Evolutionary conservation across 2,797 vertebrate species (phyloP), one percentile per base, ranked within the genome.

Genomic region (Ctenochaetus hawaiiensis): DNA sequence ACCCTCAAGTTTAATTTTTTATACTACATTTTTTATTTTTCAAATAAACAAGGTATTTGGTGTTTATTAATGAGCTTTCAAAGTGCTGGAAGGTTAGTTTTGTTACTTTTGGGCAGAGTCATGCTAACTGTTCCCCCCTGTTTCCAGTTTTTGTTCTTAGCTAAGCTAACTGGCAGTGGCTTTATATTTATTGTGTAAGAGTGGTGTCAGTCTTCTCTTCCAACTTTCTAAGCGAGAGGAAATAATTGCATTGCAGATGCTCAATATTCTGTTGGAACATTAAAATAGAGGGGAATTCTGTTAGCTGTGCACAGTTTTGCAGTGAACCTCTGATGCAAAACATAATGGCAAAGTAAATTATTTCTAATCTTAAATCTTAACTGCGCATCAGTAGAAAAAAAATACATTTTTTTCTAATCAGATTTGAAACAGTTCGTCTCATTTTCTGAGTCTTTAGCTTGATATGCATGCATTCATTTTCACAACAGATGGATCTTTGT

Each of bases 401-500:
- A 51, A 18, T 0, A 30, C 20, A 66, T n/a, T n/a, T 49, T 49
- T 37, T 41, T 72, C 22, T 69, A 52, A 70, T 56, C 51, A 63
- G 30, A 62, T 82, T 73, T 75, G 6, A 11, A 58, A 54, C 26
- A 83, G 2, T 56, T 4, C 3, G 37, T 12, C 1, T 71, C 8
- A 23, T 47, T 39, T 73, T 71, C 7, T 37, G 30, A 78, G 43
- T 45, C 26, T 13, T 59, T 12, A 49, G 7, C 18, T 30, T 39
- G 39, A 51, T 23, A 30, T 69, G 52, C 7, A 23, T 45, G 18
- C 30, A 14, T 57, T 34, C 69, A 23, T 62, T 80, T 61, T 66
- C 11, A 23, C 59, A 72, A 81, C 92, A 93, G 91, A 91, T 89
- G 90, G 84, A 77, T 80, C 77, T 85, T 92, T 91, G 82, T 90